These are phyloP conservation scores for Sebastes jordani DNA, from an alignment of 2,797 vertebrate species.

Conservation along the genomic window DNA sequence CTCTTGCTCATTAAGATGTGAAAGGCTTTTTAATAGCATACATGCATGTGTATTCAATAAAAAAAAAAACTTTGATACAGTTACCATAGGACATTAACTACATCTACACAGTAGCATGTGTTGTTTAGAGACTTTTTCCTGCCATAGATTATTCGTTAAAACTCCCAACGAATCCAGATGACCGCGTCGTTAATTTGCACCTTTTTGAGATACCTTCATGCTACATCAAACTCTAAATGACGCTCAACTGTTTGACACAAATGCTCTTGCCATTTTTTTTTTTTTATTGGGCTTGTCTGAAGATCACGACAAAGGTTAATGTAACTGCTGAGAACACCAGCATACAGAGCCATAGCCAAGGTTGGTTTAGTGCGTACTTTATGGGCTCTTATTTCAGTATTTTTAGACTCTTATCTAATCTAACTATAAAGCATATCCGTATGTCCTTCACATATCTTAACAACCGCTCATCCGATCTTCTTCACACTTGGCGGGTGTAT, in stretches of 20 bases:
- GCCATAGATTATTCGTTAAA: background rate
- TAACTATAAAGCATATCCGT: background rate
- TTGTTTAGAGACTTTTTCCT: background rate
- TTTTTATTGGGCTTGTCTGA: background rate
- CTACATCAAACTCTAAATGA: constrained; percentile 20
- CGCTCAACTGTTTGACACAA: background rate
- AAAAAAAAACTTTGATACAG: background rate
- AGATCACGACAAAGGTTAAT: background rate
- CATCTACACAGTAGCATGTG: background rate
- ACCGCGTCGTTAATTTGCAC: constrained; percentile 12
- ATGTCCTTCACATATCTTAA: background rate
- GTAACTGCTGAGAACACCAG: background rate
- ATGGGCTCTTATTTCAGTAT: background rate
- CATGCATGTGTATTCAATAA: background rate
- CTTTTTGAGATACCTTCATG: constrained; percentile 8
- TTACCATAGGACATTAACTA: background rate
- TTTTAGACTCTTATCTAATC: too few species aligned
- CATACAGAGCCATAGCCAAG: background rate
- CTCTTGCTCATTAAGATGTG: background rate
- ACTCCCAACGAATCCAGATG: background rate
- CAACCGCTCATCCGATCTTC: background rate
- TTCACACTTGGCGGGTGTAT: background rate
- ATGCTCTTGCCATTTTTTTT: background rate
- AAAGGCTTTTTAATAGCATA: background rate
- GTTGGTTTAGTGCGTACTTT: background rate